These are phyloP conservation scores for Paratrypauchen microcephalus DNA, from an alignment of 2,797 vertebrate genomes.

Conservation along the genomic window DNA sequence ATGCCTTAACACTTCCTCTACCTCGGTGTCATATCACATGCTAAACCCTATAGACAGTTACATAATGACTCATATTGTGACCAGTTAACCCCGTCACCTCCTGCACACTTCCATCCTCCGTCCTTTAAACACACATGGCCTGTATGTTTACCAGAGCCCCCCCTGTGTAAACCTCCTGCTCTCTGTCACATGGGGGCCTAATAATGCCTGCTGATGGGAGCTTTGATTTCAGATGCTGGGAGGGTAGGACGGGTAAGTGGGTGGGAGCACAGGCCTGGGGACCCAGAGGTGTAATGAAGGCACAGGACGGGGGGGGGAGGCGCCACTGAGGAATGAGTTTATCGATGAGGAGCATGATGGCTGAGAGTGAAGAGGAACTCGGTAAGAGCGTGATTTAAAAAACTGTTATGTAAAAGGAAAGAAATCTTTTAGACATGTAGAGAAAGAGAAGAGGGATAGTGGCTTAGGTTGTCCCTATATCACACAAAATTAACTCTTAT, in stretches of 20 bases:
- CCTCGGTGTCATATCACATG: background rate
- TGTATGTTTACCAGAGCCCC: background rate
- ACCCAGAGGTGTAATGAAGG: slow-evolving; percentile 42
- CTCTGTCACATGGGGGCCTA: slow-evolving; percentile 23
- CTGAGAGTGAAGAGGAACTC: slow-evolving; percentile 21
- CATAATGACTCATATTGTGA: slow-evolving; percentile 38
- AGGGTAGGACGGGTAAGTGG: slow-evolving; percentile 10
- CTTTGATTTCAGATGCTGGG: slow-evolving; percentile 59
- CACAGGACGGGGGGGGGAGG: slow-evolving; percentile 25
- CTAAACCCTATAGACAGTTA: background rate
- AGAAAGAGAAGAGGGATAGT: background rate
- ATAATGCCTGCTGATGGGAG: slow-evolving; percentile 33
- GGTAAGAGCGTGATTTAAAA: background rate
- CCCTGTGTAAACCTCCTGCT: slow-evolving; percentile 24
- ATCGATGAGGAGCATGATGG: slow-evolving; percentile 37
- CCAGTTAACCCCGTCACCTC: slow-evolving; percentile 43
- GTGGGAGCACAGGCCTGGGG: slow-evolving; percentile 9
- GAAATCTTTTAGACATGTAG: too few species aligned
- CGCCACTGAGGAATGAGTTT: slow-evolving; percentile 40
- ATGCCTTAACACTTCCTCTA: background rate
- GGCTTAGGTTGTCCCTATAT: background rate
- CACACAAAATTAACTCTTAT: too few species aligned
- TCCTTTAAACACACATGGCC: background rate
- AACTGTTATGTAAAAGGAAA: too few species aligned
- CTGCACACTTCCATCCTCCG: slow-evolving; percentile 16